Base-by-base conservation (phyloP, 2,888 invertebrate genomes). In the Drosophila peninsularis region DNA sequence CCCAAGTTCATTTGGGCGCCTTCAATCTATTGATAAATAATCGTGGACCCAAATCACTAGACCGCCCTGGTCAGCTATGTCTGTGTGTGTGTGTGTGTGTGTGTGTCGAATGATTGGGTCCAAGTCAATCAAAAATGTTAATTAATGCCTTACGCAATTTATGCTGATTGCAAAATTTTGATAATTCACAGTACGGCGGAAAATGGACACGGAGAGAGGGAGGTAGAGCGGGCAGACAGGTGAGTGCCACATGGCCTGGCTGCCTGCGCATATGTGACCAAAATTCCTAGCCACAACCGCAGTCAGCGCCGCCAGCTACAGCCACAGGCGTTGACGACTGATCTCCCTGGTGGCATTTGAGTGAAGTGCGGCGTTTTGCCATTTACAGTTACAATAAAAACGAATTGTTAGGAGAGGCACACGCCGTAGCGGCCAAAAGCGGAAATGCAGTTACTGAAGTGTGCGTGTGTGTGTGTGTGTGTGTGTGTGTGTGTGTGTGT, bases 341-440 rank as follows among this genome's bases (percentile, higher is more conserved):
- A 69, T 69, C 64, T 65, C 69, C 74, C 69, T 41, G 64, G 55
- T 52, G 68, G 45, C 68, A 68, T 64, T 72, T 58, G 47, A 52
- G 39, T 62, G 58, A 65, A 62, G 19, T 61, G 57, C 61, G 44
- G 32, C 37, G 11, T 37, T 45, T 42, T 39, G 44, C 49, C 49
- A 50, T 50, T 50, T 50, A 21, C 34, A 21, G 42, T n/a, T 36
- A 37, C 55, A 64, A 64, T 54, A 39, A 42, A 49, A 53, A 32
- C 45, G 53, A 52, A 37, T 55, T 68, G 39, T 47, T 19, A 39
- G 27, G 6, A 30, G 13, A 14, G 52, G 37, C 21, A 13, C 17
- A n/a, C 55, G 39, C 32, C 24, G 21, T 50, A 37, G 21, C 41
- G 32, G n/a, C 11, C 47, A 63, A 37, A 37, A 34, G 30, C 27